A percentile compares a stretch with the other conserved stretches of the same genome.
phyloP scores from a whole-genome alignment of 1,140 invertebrate species.

The Thalassaphorura encarpata region DNA sequence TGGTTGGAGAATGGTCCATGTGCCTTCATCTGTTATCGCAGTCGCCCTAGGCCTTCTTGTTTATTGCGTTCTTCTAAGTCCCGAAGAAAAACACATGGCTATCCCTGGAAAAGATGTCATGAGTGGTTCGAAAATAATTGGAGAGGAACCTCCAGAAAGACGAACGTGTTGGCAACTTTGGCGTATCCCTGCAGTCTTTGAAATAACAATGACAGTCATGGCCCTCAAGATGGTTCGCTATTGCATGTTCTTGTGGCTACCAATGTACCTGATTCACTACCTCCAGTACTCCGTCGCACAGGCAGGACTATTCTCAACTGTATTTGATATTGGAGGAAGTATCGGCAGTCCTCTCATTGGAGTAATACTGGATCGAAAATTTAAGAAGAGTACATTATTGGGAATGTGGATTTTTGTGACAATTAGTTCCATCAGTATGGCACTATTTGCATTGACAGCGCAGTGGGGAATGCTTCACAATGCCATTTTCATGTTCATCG shows the following conservation, averaged over 20 bases:
- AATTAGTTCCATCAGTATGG: constrained; percentile 38
- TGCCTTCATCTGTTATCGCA: constrained; percentile 38
- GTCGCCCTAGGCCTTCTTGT: constrained; percentile 39
- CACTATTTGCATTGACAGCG: constrained; percentile 41
- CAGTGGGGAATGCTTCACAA: constrained; percentile 41
- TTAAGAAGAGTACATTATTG: constrained; percentile 37
- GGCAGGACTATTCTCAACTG: constrained; percentile 44
- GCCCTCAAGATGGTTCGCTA: constrained; percentile 47
- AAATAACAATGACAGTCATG: constrained; percentile 43
- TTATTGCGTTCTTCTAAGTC: constrained; percentile 36
- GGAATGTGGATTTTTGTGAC: constrained; percentile 39
- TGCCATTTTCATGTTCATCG: constrained; percentile 40
- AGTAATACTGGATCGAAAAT: constrained; percentile 39
- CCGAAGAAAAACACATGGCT: constrained; percentile 38
- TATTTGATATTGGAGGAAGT: constrained; percentile 46
- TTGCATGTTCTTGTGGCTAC: constrained; percentile 47
- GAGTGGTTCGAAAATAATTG: constrained; percentile 2
- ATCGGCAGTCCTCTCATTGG: constrained; percentile 43
- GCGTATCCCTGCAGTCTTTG: constrained; percentile 39
- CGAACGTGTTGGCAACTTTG: constrained; percentile 32
- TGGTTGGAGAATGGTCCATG: constrained; percentile 42
- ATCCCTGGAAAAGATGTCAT: constrained; percentile 38
- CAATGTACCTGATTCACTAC: constrained; percentile 43
- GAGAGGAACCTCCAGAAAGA: too few relatives aligned
- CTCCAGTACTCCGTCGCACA: constrained; percentile 40